Percentiles rank a stretch among this genome's conserved stretches.
Evolutionary conservation across 1,140 invertebrate species (phyloP).

Genomic region (Caenorhabditis latens): DNA sequence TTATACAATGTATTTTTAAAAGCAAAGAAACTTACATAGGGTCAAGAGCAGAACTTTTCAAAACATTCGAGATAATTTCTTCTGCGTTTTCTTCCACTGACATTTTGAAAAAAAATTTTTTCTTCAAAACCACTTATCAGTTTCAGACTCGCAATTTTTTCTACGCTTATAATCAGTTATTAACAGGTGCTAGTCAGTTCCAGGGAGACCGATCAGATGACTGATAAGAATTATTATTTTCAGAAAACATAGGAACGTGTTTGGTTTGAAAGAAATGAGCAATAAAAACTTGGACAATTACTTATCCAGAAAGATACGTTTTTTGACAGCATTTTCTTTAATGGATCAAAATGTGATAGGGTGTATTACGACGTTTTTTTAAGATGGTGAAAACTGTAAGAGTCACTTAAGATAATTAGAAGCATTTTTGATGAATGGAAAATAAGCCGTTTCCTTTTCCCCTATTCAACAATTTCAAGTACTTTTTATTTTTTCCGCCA

Average conservation of each 20-base stretch:
- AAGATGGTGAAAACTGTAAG: too few relatives aligned
- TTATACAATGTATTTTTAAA: background rate
- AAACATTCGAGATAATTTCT: background rate
- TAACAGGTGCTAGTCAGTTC: background rate
- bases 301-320: too few relatives aligned
- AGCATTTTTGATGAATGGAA: background rate
- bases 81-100: background rate
- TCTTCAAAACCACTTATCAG: background rate
- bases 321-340: too few relatives aligned
- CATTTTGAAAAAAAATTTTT: background rate
- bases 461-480: slow-evolving; percentile 15
- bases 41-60: background rate
- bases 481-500: background rate
- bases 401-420: slow-evolving; percentile 1
- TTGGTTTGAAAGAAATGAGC: too few relatives aligned
- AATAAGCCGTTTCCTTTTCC: slow-evolving; percentile 4
- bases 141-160: background rate
- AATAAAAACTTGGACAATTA: too few relatives aligned
- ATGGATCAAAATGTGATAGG: too few relatives aligned
- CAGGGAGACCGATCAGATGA: background rate
- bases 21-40: background rate
- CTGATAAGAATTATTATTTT: background rate
- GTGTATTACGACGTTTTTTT: too few relatives aligned
- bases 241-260: too few relatives aligned
- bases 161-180: background rate